phyloP scores from a whole-genome alignment of 2,888 invertebrate genomes.

The Rotaria macrura region DNA sequence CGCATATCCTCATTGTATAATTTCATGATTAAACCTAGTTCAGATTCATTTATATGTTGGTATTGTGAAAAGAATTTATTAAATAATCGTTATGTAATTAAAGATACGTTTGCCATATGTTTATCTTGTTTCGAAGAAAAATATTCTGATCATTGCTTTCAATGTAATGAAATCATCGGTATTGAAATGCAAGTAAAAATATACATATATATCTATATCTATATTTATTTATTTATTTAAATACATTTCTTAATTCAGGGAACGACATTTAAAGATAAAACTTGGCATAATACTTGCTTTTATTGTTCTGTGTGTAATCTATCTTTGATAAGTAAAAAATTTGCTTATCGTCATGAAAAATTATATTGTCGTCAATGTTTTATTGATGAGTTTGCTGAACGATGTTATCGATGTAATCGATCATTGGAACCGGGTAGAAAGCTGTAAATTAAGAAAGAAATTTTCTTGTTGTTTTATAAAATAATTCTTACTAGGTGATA shows the following conservation, averaged over 20 bases:
- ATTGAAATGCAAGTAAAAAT: neutral
- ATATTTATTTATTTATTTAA: too few relatives aligned
- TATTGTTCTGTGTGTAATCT: neutral
- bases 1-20: neutral
- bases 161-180: constrained; percentile 1
- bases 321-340: neutral
- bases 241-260: neutral
- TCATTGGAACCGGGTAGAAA: neutral
- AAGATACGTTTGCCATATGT: constrained; percentile 9
- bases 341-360: neutral
- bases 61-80: neutral
- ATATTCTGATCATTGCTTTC: neutral
- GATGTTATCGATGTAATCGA: constrained; percentile 10
- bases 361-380: constrained; percentile 10
- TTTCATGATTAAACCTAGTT: neutral
- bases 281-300: neutral
- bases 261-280: neutral
- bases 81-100: neutral
- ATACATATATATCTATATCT: too few relatives aligned
- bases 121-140: neutral
- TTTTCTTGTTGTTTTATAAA: neutral
- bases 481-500: neutral
- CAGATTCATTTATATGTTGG: constrained; percentile 11
- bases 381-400: neutral
- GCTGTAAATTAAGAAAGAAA: neutral